Conservation (phyloP, 2,797 vertebrate species). For the Siniperca scherzeri region DNA sequence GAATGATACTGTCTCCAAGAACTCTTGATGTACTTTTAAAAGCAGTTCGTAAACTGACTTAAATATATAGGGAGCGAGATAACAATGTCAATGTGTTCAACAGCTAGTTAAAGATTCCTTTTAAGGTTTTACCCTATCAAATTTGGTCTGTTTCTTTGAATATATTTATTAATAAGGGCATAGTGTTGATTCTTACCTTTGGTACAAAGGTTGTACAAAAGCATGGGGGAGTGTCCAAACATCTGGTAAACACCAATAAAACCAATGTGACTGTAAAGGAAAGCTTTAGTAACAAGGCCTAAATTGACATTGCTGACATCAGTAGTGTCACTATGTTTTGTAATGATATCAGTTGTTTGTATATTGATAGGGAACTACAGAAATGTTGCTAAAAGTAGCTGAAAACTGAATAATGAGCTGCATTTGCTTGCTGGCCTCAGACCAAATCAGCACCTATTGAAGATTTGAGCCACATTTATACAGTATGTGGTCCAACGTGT, state of each 20-base stretch:
- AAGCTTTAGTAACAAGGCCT: background rate
- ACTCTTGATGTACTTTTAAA: background rate
- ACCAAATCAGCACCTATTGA: background rate
- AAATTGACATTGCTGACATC: background rate
- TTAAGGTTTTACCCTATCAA: slow-evolving; percentile 16
- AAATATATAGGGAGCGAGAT: slow-evolving; percentile 1
- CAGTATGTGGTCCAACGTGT: background rate
- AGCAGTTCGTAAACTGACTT: background rate
- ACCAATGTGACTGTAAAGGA: slow-evolving; percentile 36
- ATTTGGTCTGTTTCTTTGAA: background rate
- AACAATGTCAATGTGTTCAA: background rate
- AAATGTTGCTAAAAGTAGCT: background rate
- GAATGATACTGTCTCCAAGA: background rate
- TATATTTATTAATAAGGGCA: slow-evolving; percentile 4
- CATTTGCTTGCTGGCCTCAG: background rate
- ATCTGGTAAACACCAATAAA: slow-evolving; percentile 29
- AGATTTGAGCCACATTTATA: background rate
- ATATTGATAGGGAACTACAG: background rate
- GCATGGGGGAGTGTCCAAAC: slow-evolving; percentile 11
- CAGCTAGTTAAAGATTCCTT: slow-evolving; percentile 2
- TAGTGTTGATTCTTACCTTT: background rate
- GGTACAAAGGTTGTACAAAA: slow-evolving; percentile 55
- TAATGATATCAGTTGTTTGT: background rate
- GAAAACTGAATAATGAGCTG: background rate
- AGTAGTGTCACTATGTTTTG: background rate